Evolutionary conservation across 2,888 invertebrate species (phyloP), one percentile per base, ranked within the genome.

Genomic region (Mylabris sibirica): DNA sequence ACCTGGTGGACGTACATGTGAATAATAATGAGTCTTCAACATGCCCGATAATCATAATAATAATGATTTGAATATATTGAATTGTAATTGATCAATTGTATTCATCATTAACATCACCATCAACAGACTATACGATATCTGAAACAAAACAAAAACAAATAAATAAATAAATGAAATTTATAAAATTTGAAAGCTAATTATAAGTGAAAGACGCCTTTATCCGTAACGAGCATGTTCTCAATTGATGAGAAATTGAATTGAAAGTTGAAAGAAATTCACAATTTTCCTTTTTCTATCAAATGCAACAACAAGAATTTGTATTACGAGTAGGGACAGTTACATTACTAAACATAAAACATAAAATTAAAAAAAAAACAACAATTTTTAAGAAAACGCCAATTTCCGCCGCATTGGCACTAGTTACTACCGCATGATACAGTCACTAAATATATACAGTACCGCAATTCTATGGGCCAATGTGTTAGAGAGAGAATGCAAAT

Each of bases 1-100:
- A 75, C 83, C 84, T 67, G 83, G 83, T 71, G 83, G 83, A 80
- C 82, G 80, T 72, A 81, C 80, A 74, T 80, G 78, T 72, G 81
- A 76, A 77, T 83, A 82, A 73, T 77, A 77, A 70, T 77, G 75
- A 68, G 74, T 76, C 73, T 76, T 79, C 80, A 80, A 79, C 79
- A 81, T 81, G 77, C 81, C 83, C 80, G 77, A 79, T 78, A 78
- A 78, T 79, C 78, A 76, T 68, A 71, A 74, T 60, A 71, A 74
- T 60, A 73, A 62, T 30, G 12, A 34, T 49, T n/a, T 12, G 26
- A 26, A 57, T 20, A 30, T 24, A 9, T 5, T 53, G 5, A 44
- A 34, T 67, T 64, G 70, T 67, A 62, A 38, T 66, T 59, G 70
- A 66, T 34, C 49, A 53, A 35, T 22, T 26, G 6, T 8, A 35